Evolutionary conservation across 2,888 invertebrate species (phyloP), one percentile per base, ranked within the genome.

Genomic region (Spisula solida): DNA sequence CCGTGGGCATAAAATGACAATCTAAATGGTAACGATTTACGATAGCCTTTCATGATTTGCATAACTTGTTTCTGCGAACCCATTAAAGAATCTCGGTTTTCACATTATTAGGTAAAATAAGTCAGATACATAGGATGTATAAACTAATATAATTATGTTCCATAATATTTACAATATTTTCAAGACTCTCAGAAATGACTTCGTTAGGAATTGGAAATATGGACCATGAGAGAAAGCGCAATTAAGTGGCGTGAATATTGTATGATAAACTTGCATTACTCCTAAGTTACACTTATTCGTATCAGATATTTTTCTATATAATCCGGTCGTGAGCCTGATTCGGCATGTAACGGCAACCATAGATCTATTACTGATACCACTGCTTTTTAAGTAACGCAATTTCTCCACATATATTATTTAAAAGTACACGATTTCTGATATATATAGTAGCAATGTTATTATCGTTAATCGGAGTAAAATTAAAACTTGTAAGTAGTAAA

Each of bases 31-130:
- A 25, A 75, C 25, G 31, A 31, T 5, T 34, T 75, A 25, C 16
- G 18, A 75, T 75, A 25, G 31, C 34, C 31, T 75, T 75, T 31
- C 75, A 75, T 31, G 75, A 75, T 75, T 75, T 75, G 75, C 75
- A 75, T 75, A 75, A 75, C 31, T 18, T 75, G 75, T 31, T 75
- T 31, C 16, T 34, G 31, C 41, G 18, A 29, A 75, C 14, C 34
- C 75, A 75, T 75, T 75, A 75, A 34, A 25, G 60, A 18, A 31
- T 75, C 75, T 75, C 75, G 2, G 75, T 31, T 75, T 75, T 75
- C 75, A 75, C 12, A 31, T 31, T 31, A 31, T 75, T 34, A 31
- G 8, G 75, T 25, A 75, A 16, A 66, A 66, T 25, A 8, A 66
- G 14, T 31, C 75, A 16, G 16, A 16, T 75, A 41, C 34, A 29